Conservation (phyloP, 2,113 vertebrate genomes). For the Grus americana region DNA sequence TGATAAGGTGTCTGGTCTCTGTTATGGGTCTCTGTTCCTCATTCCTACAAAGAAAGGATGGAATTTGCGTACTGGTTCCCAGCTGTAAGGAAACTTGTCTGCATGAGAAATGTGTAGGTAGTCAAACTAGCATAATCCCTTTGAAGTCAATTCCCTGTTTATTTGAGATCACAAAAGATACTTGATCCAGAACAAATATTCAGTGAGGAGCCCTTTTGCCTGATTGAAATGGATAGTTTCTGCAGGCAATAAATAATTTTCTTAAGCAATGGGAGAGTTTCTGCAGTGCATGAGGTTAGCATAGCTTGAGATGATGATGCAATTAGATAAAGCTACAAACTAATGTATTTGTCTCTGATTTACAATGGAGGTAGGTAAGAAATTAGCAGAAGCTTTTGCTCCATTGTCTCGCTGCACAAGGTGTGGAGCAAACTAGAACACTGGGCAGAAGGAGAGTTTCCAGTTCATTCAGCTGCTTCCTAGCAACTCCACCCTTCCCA, state of each 20-base stretch:
- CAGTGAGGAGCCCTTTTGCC: neutral
- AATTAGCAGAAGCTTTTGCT: neutral
- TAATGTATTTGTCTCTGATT: neutral
- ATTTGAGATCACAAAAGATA: neutral
- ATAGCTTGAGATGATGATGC: neutral
- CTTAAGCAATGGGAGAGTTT: neutral
- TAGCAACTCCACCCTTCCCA: conserved; percentile 26
- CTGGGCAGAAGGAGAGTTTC: neutral
- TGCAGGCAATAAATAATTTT: neutral
- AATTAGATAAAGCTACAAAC: neutral
- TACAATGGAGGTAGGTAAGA: neutral
- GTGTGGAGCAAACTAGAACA: neutral
- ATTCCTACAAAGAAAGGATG: neutral
- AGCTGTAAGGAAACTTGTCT: neutral
- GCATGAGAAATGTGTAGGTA: conserved; percentile 41
- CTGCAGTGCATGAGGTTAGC: neutral
- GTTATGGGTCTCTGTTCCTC: neutral
- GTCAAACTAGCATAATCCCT: neutral
- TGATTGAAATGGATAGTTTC: neutral
- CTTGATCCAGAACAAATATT: conserved; percentile 24
- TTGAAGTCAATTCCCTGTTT: conserved; percentile 31
- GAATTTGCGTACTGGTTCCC: neutral
- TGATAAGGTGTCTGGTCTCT: neutral
- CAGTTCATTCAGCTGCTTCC: conserved; percentile 35
- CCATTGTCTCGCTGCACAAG: neutral